phyloP scores from a whole-genome alignment of 2,797 vertebrate genomes.

The Sebastiscus albofasciatus region DNA sequence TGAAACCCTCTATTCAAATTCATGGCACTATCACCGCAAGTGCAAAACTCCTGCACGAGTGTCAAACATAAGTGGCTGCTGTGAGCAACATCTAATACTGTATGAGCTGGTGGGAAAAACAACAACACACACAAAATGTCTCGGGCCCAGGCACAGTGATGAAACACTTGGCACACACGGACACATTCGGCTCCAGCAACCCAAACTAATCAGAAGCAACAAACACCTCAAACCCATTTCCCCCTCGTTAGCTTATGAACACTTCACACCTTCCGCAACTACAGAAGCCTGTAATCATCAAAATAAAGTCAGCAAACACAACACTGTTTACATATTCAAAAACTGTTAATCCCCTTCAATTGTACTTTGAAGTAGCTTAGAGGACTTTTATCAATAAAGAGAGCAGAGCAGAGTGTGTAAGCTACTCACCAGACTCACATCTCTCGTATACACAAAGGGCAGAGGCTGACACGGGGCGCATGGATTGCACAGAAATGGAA shows the following conservation, averaged over 20 bases:
- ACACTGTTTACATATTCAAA: slow-evolving; percentile 56
- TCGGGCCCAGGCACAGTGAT: background rate
- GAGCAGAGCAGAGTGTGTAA: slow-evolving; percentile 34
- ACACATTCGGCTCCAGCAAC: slow-evolving; percentile 13
- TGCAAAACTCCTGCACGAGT: background rate
- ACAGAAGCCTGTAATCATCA: slow-evolving; percentile 25
- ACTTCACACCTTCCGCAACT: slow-evolving; percentile 27
- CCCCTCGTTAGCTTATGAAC: slow-evolving; percentile 14
- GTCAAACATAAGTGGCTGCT: background rate
- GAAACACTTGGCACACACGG: slow-evolving; percentile 10
- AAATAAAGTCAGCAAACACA: slow-evolving; percentile 36
- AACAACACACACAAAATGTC: background rate
- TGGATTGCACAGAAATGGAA: slow-evolving; percentile 37
- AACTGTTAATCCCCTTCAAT: slow-evolving; percentile 47
- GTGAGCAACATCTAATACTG: slow-evolving; percentile 2
- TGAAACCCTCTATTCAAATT: slow-evolving; percentile 11
- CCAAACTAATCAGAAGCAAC: slow-evolving; percentile 22
- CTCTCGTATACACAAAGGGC: slow-evolving; percentile 12
- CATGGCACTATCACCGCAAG: background rate
- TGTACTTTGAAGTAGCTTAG: slow-evolving; percentile 56
- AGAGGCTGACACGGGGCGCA: slow-evolving; percentile 7
- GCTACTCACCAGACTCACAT: slow-evolving; percentile 18
- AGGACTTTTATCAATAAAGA: slow-evolving; percentile 57
- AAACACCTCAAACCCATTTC: slow-evolving; percentile 19
- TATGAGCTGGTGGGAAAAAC: background rate